Evolutionary conservation across 1,140 invertebrate genomes (phyloP).

Genomic region (Drosophila arawakana): DNA sequence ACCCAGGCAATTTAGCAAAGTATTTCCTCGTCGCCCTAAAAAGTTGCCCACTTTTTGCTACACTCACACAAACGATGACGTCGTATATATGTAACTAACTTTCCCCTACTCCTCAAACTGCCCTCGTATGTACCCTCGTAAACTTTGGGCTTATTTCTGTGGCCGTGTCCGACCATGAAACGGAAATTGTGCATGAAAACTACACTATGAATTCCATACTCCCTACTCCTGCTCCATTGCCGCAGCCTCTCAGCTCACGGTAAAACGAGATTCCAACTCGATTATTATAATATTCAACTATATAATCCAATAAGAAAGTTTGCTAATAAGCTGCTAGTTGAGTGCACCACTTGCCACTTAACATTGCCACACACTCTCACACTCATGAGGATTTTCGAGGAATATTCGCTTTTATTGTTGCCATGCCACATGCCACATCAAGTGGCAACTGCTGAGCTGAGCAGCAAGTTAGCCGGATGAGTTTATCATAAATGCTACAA

Average conservation of each 20-base stretch:
- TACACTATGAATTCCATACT: conserved; percentile 17
- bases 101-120: neutral
- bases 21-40: conserved; percentile 76
- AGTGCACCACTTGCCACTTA: conserved; percentile 60
- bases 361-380: conserved; percentile 38
- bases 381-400: conserved; percentile 17
- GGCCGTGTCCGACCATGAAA: conserved; percentile 50
- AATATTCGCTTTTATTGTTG: conserved; percentile 24
- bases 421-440: conserved; percentile 19
- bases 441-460: neutral
- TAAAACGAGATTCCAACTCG: conserved; percentile 68
- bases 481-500: conserved; percentile 21
- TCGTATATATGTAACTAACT: conserved; percentile 6
- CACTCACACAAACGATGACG: conserved; percentile 49
- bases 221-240: neutral
- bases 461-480: conserved; percentile 8
- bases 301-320: conserved; percentile 79
- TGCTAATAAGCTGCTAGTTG: conserved; percentile 79
- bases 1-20: conserved; percentile 79
- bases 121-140: conserved; percentile 41
- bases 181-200: conserved; percentile 81
- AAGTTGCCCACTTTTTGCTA: conserved; percentile 76
- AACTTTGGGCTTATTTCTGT: conserved; percentile 77
- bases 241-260: conserved; percentile 3
- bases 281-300: conserved; percentile 81